phyloP scores from a whole-genome alignment of 2,113 vertebrate genomes.

The Pycnonotus jocosus region DNA sequence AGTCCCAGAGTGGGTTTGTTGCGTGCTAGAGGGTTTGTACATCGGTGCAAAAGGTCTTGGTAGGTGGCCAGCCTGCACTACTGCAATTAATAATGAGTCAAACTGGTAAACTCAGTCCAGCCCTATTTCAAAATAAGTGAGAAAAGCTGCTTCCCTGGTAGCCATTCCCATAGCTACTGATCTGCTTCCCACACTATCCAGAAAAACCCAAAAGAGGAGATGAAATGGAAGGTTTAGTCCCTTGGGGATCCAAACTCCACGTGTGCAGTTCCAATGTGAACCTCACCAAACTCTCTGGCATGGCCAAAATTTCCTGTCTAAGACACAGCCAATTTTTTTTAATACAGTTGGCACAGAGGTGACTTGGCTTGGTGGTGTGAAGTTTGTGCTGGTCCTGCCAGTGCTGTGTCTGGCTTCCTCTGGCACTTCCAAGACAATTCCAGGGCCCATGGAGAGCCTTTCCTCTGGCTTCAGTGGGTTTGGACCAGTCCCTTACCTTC shows the following conservation, averaged over 20 bases:
- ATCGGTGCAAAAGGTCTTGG: background rate
- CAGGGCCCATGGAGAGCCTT: background rate
- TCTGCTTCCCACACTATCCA: background rate
- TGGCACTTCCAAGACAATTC: background rate
- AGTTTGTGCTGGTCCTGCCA: background rate
- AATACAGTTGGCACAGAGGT: background rate
- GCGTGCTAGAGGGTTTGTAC: background rate
- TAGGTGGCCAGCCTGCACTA: background rate
- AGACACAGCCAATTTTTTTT: background rate
- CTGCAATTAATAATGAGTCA: background rate
- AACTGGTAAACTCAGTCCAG: background rate
- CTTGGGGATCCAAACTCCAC: background rate
- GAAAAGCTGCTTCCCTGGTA: background rate
- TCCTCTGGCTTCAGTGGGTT: background rate
- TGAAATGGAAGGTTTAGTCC: background rate
- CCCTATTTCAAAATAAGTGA: background rate
- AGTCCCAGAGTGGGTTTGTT: background rate
- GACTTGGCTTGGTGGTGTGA: background rate
- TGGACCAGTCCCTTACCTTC: background rate
- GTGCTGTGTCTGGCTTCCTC: background rate
- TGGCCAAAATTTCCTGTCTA: background rate
- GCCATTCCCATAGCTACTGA: background rate
- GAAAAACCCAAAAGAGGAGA: background rate
- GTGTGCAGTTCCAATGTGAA: background rate
- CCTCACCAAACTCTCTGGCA: background rate